Evolutionary conservation across 2,888 invertebrate species (phyloP).

Genomic region (Shargacucullia verbasci): DNA sequence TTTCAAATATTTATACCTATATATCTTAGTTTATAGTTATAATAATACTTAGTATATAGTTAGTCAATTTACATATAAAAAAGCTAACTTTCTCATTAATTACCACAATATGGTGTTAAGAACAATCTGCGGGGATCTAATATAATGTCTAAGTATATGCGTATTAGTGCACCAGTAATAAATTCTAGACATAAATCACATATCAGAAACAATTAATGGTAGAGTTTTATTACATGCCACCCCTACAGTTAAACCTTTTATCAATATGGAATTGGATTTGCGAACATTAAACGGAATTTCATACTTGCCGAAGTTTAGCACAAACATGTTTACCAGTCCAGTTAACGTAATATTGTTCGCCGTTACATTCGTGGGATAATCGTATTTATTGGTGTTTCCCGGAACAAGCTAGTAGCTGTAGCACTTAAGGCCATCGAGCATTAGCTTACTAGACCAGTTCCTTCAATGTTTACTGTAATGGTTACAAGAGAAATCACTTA

Average conservation of each 20-base stretch:
- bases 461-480: slow-evolving; percentile 55
- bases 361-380: slow-evolving; percentile 18
- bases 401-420: slow-evolving; percentile 46
- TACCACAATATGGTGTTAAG: too few relatives aligned
- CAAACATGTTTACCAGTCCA: slow-evolving; percentile 31
- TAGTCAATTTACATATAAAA: too few relatives aligned
- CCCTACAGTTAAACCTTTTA: slow-evolving; percentile 8
- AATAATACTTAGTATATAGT: too few relatives aligned
- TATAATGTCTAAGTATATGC: too few relatives aligned
- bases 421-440: slow-evolving; percentile 56
- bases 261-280: slow-evolving; percentile 6
- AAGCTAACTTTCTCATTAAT: too few relatives aligned
- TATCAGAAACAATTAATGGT: too few relatives aligned
- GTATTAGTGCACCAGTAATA: too few relatives aligned
- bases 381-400: slow-evolving; percentile 48
- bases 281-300: slow-evolving; percentile 11
- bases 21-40: too few relatives aligned
- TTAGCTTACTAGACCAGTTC: slow-evolving; percentile 59
- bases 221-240: slow-evolving; percentile 14
- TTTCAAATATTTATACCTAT: too few relatives aligned
- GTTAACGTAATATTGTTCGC: slow-evolving; percentile 15
- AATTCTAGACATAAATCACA: too few relatives aligned
- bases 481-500: slow-evolving; percentile 71
- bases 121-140: too few relatives aligned
- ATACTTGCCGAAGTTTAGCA: slow-evolving; percentile 10